Base-by-base conservation (phyloP, 2,888 invertebrate species). In the Cactoblastis cactorum region DNA sequence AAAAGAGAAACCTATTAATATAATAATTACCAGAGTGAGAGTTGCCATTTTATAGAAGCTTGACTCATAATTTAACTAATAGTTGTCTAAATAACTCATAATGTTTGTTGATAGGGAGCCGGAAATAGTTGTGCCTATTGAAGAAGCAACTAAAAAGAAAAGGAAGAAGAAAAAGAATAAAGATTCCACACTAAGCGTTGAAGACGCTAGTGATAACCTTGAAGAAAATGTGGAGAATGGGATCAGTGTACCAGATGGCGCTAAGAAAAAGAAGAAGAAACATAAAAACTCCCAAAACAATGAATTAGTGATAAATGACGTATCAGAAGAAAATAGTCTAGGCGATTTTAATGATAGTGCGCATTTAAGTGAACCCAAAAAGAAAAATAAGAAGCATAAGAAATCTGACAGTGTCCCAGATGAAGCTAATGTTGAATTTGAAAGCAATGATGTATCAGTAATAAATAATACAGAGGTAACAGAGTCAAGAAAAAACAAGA, bases 131-230 rank as follows among this genome's bases (percentile, higher is more conserved):
- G 74, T 79, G 1, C 74, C 84, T 11, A 56, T 73, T 51, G 71
- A 79, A 65, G 65, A 80, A 62, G 71, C 68, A 17, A 79, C 74
- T 41, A 83, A 79, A 61, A 87, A 82, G 64, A 80, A 82, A 56
- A 84, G 80, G 63, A 84, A 80, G 68, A 89, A 76, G 61, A 80
- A 79, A 57, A 75, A 84, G 22, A 83, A 80, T 38, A 59, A 62
- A 43, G 37, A 58, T 38, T 46, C 41, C 1, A 51, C 41, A 19
- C 39, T 49, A 51, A 47, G 3, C 8, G 8, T 8, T 50, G 53
- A 52, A 52, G 48, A 49, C 45, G 37, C 49, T 4, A 48, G 18
- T 51, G 53, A 47, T 22, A 34, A 38, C 41, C 45, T 15, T 18
- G 49, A 50, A 51, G 66, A 64, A 50, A 72, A 3, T 12, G n/a